phyloP scores from a whole-genome alignment of 2,888 invertebrate genomes.

The Melipona bicolor region DNA sequence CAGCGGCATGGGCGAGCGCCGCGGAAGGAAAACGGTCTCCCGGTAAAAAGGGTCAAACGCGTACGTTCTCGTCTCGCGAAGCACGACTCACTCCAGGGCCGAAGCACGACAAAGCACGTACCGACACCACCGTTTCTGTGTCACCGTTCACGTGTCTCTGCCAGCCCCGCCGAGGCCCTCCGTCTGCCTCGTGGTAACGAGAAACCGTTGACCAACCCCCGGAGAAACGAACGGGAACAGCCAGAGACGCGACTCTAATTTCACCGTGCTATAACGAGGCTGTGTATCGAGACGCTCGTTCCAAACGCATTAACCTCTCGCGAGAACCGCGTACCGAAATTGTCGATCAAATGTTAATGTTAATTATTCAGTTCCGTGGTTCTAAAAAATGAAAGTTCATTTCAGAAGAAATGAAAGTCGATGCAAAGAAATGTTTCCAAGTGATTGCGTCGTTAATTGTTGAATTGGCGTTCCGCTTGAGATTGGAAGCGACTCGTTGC shows the following conservation, averaged over 20 bases:
- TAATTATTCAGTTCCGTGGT: neutral
- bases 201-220: slow-evolving; percentile 60
- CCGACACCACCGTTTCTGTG: slow-evolving; percentile 11
- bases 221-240: slow-evolving; percentile 7
- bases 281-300: neutral
- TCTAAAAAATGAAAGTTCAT: too few species aligned
- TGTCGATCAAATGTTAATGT: neutral
- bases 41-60: slow-evolving; percentile 60
- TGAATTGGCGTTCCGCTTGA: too few species aligned
- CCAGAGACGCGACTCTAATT: neutral
- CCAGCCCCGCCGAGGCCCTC: slow-evolving; percentile 3
- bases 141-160: slow-evolving; percentile 22
- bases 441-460: too few species aligned
- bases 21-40: slow-evolving; percentile 22
- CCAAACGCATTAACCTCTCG: neutral
- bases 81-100: slow-evolving; percentile 4
- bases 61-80: slow-evolving; percentile 34
- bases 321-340: neutral
- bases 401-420: too few species aligned
- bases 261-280: slow-evolving; percentile 1
- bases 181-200: slow-evolving; percentile 49
- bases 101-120: slow-evolving; percentile 54
- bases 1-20: slow-evolving; percentile 29
- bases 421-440: too few species aligned
- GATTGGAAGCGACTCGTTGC: too few species aligned